Evolutionary conservation across 2,113 vertebrate species (phyloP).

Genomic region (Varanus salvator): DNA sequence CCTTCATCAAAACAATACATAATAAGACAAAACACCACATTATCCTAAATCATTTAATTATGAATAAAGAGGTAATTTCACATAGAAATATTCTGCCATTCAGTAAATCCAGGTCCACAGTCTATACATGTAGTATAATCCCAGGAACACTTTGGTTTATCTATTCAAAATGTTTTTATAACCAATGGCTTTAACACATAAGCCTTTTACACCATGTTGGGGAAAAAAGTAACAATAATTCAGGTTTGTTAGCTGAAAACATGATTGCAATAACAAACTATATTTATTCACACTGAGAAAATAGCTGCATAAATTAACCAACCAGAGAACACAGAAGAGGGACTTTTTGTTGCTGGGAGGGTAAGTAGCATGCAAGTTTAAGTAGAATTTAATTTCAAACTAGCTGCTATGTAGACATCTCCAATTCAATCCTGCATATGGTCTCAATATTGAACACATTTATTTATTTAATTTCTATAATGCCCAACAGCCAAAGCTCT

Average conservation of each 20-base stretch:
- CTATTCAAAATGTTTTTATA: background rate
- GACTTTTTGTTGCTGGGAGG: background rate
- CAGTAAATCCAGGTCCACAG: background rate
- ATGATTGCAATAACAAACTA: background rate
- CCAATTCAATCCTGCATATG: background rate
- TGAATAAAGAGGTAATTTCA: background rate
- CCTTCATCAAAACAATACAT: background rate
- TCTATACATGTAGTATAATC: background rate
- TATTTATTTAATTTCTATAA: background rate
- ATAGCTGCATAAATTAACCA: background rate
- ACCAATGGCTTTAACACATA: background rate
- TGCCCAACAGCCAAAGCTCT: too few species aligned
- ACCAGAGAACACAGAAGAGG: background rate
- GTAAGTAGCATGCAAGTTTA: background rate
- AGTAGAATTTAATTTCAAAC: background rate
- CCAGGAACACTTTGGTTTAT: background rate
- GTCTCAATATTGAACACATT: background rate
- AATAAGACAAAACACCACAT: background rate
- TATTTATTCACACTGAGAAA: background rate
- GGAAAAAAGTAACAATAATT: background rate
- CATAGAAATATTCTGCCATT: background rate
- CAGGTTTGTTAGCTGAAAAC: background rate
- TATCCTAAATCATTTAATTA: constrained; percentile 5
- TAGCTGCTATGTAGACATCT: background rate
- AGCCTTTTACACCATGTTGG: background rate